Percentiles rank a stretch among this genome's conserved stretches.
Evolutionary conservation across 2,888 invertebrate genomes (phyloP).

Genomic region (Tricholauxania praeusta): DNA sequence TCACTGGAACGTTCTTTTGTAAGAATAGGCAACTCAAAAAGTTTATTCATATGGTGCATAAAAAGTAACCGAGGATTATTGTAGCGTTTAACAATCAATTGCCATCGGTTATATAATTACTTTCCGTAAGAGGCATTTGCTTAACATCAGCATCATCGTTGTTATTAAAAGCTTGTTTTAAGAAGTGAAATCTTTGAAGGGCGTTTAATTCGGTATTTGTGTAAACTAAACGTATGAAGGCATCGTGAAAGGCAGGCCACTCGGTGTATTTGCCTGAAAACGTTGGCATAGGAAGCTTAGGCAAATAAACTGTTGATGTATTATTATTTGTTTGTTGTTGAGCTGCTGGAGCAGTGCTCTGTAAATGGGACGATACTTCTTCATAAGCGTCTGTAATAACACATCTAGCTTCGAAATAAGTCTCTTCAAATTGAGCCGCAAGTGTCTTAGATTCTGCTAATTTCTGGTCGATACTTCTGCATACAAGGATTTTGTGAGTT

Average conservation of each 20-base stretch:
- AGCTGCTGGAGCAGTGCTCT: background rate
- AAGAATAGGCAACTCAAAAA: constrained; percentile 19
- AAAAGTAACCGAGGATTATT: constrained; percentile 31
- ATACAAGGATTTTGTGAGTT: constrained; percentile 1
- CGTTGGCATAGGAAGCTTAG: constrained; percentile 23
- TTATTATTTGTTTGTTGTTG: background rate
- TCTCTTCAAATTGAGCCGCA: constrained; percentile 10
- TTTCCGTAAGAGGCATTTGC: constrained; percentile 24
- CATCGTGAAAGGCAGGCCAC: constrained; percentile 35
- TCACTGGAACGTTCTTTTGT: constrained; percentile 22
- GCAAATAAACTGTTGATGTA: constrained; percentile 19
- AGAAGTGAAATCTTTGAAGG: constrained; percentile 32
- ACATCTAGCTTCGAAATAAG: constrained; percentile 11
- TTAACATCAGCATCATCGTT: constrained; percentile 20
- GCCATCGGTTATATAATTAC: constrained; percentile 29
- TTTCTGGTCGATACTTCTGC: background rate
- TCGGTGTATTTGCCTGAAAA: constrained; percentile 32
- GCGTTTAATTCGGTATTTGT: constrained; percentile 14
- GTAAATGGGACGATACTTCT: background rate
- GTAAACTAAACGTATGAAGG: constrained; percentile 27
- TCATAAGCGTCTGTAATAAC: background rate
- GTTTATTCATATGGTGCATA: constrained; percentile 30
- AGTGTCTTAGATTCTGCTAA: background rate
- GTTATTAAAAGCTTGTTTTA: constrained; percentile 17
- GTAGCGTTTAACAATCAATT: constrained; percentile 23